Base-by-base conservation (phyloP, 2,797 vertebrate genomes). In the Acanthopagrus latus region DNA sequence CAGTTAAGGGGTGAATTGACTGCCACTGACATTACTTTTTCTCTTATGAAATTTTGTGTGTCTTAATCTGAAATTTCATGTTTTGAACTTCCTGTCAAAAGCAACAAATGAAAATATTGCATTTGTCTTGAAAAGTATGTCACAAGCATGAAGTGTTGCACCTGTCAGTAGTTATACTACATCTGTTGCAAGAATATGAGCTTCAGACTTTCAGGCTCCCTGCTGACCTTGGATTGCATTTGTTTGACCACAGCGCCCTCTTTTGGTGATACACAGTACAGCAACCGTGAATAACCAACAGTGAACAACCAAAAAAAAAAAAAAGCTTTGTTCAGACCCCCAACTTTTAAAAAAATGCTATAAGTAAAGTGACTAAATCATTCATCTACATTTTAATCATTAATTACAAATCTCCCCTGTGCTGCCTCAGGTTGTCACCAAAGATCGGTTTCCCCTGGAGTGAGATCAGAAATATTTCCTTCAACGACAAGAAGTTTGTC, bases 391-490 rank as follows among this genome's bases (percentile, higher is more conserved):
- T 38, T 23, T 23, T 33, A 20, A 46, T 20, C 0, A 0, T 27
- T n/a, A 1, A 52, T 56, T 27, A 5, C 57, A 51, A 29, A 12
- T 57, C 4, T 52, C 2, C 0, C 21, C 23, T 0, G 47, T 76
- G 2, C 27, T 14, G 11, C 60, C 51, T 51, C 94, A 99, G 98
- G 94, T 94, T 99, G 86, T 98, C 98, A 76, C 98, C 98, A 81
- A 99, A 99, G 95, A 99, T 99, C 83, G 98, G 98, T 86, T 99
- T 99, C 93, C 98, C 98, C 47, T 99, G 98, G 98, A 99, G 98
- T 43, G 98, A 99, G 94, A 99, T 99, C 92, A 95, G 97, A 91
- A 99, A 99, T 93, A 99, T 99, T 90, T 98, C 98, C 84, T 99
- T 99, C 94, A 99, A 96, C 0, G 97, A 99, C 93, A 99, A 99